A percentile compares a stretch with the other conserved stretches of the same genome.
Evolutionary conservation across 2,888 invertebrate genomes (phyloP).

Genomic region (Holacanthella duospinosa): DNA sequence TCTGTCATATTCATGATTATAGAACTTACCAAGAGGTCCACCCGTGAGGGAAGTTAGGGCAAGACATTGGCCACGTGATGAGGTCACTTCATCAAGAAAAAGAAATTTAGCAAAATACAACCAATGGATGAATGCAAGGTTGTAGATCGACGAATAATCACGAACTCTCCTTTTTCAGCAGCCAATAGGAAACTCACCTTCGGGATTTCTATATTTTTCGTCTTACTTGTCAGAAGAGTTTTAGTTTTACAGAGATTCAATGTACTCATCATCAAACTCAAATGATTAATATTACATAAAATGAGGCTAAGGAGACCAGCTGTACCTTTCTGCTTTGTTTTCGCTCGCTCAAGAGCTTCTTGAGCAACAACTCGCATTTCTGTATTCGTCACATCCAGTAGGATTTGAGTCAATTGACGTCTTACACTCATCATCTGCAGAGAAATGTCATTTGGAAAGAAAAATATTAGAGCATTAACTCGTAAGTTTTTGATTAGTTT

Average conservation of each 20-base stretch:
- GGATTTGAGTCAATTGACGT: conserved; percentile 78
- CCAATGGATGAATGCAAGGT: too few relatives aligned
- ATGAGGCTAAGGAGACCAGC: conserved; percentile 2
- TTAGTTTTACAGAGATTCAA: neutral
- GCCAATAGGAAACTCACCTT: neutral
- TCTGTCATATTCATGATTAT: too few relatives aligned
- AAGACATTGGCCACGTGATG: conserved; percentile 22
- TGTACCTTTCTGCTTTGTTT: conserved; percentile 65
- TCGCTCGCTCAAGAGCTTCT: conserved; percentile 70
- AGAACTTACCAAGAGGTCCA: conserved; percentile 30
- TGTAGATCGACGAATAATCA: neutral
- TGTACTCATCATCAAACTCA: neutral
- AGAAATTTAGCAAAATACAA: conserved; percentile 7
- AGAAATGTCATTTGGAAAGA: too few relatives aligned
- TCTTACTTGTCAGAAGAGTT: neutral
- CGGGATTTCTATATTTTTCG: neutral
- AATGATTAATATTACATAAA: neutral
- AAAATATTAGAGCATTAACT: conserved; percentile 1
- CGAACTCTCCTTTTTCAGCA: neutral
- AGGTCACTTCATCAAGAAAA: conserved; percentile 27
- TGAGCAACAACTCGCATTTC: conserved; percentile 74
- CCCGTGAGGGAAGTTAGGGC: conserved; percentile 32
- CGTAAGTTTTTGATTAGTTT: neutral
- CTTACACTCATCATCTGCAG: conserved; percentile 84
- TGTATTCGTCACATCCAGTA: conserved; percentile 84